These are phyloP conservation scores for Palloptera scutellata DNA, from an alignment of 2,888 invertebrate species.

Conservation along the genomic window DNA sequence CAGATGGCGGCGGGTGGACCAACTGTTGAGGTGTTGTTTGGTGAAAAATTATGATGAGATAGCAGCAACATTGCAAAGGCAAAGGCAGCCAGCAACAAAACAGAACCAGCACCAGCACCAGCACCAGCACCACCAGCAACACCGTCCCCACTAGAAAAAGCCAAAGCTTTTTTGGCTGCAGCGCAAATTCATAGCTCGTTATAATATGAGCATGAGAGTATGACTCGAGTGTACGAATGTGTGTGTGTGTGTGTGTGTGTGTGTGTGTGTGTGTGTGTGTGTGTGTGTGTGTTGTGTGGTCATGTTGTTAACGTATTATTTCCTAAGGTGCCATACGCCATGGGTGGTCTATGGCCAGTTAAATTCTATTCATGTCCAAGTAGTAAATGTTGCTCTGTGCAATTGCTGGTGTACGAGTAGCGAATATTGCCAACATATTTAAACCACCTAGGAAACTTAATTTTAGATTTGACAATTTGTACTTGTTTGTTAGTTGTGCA, in stretches of 20 bases:
- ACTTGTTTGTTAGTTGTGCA: conserved; percentile 34
- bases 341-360: conserved; percentile 26
- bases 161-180: background rate
- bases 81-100: background rate
- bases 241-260: too few relatives aligned
- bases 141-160: too few relatives aligned
- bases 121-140: too few relatives aligned
- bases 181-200: conserved; percentile 12
- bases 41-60: conserved; percentile 52
- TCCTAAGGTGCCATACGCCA: conserved; percentile 18
- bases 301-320: conserved; percentile 9
- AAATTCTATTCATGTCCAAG: conserved; percentile 10
- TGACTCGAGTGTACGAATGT: background rate
- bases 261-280: too few relatives aligned
- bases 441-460: conserved; percentile 6
- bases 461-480: conserved; percentile 32
- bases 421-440: background rate
- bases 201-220: conserved; percentile 14
- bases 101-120: too few relatives aligned
- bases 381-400: conserved; percentile 16
- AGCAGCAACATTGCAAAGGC: conserved; percentile 18
- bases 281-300: background rate
- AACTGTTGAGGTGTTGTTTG: conserved; percentile 57
- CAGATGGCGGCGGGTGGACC: conserved; percentile 39
- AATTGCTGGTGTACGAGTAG: conserved; percentile 12